Conservation (phyloP, 1,140 invertebrate genomes). For the Thaumatotibia leucotreta region DNA sequence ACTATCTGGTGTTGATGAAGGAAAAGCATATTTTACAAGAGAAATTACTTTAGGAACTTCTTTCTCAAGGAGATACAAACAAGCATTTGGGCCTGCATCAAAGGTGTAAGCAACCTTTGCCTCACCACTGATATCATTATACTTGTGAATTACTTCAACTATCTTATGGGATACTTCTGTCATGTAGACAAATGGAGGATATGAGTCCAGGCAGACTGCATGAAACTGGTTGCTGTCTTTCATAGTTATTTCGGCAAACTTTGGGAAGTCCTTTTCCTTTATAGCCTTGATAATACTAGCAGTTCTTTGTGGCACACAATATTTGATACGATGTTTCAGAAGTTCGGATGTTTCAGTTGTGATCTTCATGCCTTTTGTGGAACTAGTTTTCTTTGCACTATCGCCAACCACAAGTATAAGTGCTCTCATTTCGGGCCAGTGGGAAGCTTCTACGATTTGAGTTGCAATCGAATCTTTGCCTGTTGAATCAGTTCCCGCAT, state of each 20-base stretch:
- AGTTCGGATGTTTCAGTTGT: slow-evolving; percentile 90
- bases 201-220: slow-evolving; percentile 95
- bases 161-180: slow-evolving; percentile 91
- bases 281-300: slow-evolving; percentile 88
- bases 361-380: slow-evolving; percentile 94
- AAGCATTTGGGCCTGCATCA: slow-evolving; percentile 98
- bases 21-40: slow-evolving; percentile 85
- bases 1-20: slow-evolving; percentile 68
- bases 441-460: slow-evolving; percentile 82
- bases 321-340: slow-evolving; percentile 84
- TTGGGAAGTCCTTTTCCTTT: slow-evolving; percentile 85
- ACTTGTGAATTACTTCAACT: slow-evolving; percentile 87
- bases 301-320: slow-evolving; percentile 85
- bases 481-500: slow-evolving; percentile 81
- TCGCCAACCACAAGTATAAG: slow-evolving; percentile 95
- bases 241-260: slow-evolving; percentile 96
- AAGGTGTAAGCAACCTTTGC: slow-evolving; percentile 94
- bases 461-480: slow-evolving; percentile 91
- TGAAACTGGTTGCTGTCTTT: slow-evolving; percentile 99
- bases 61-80: slow-evolving; percentile 89
- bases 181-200: slow-evolving; percentile 95
- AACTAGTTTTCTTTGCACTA: slow-evolving; percentile 89
- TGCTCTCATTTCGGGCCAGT: slow-evolving; percentile 95
- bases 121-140: slow-evolving; percentile 82
- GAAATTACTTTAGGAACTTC: slow-evolving; percentile 83